These are phyloP conservation scores for Frankliniella intonsa DNA, from an alignment of 2,888 invertebrate species.

Conservation along the genomic window DNA sequence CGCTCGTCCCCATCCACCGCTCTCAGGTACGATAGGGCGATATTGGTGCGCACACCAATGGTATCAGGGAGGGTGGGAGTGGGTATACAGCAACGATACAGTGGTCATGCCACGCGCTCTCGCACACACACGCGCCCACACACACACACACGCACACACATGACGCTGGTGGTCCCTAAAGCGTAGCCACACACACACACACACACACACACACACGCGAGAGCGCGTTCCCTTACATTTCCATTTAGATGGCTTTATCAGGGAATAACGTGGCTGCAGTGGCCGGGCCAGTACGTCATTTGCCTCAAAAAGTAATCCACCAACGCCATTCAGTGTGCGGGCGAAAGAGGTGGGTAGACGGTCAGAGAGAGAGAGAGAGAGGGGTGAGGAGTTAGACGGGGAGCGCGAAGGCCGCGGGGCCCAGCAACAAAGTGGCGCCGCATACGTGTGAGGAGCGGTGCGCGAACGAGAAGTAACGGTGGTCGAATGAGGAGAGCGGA, in stretches of 20 bases:
- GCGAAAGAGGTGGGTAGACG: background rate
- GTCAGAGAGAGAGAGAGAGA: background rate
- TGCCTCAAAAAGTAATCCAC: background rate
- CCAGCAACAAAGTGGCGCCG: background rate
- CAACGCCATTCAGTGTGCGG: background rate
- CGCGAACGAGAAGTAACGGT: background rate
- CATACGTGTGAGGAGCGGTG: too few relatives aligned
- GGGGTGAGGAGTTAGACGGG: background rate
- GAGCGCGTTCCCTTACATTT: constrained; percentile 20
- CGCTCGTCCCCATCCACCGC: too few relatives aligned
- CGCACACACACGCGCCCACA: too few relatives aligned
- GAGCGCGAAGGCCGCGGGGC: background rate
- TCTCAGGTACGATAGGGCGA: too few relatives aligned
- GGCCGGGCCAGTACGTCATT: background rate
- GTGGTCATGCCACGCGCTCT: too few relatives aligned
- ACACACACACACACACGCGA: too few relatives aligned
- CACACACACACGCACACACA: too few relatives aligned
- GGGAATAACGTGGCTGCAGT: background rate
- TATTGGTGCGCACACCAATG: too few relatives aligned
- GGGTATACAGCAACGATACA: too few relatives aligned
- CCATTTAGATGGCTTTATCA: constrained; percentile 26
- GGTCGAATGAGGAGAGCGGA: background rate
- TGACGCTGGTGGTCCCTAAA: too few relatives aligned
- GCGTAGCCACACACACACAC: too few relatives aligned
- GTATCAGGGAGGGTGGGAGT: too few relatives aligned